Conservation (phyloP, 1,140 invertebrate species). For the Scaptomyza montana region DNA sequence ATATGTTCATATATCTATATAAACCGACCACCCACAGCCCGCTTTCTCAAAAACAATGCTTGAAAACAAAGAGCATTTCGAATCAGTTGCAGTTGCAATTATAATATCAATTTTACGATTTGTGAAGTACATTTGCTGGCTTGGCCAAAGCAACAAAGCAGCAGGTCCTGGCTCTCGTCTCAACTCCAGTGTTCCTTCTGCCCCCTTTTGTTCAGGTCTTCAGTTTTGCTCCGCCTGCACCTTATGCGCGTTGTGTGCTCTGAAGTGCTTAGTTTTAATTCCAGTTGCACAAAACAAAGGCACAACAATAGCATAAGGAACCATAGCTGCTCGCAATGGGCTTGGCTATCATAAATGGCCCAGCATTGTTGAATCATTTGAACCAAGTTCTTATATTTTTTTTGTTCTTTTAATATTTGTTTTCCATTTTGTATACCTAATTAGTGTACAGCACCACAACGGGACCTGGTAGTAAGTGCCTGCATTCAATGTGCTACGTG, state of each 20-base stretch:
- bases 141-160: slow-evolving; percentile 31
- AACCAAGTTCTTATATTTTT: slow-evolving; percentile 20
- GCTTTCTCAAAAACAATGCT: slow-evolving; percentile 7
- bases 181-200: neutral
- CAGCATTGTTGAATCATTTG: slow-evolving; percentile 45
- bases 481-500: neutral
- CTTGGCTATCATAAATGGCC: slow-evolving; percentile 27
- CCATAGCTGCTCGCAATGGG: slow-evolving; percentile 12
- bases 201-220: too few relatives aligned
- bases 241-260: slow-evolving; percentile 71
- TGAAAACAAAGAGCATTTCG: slow-evolving; percentile 33
- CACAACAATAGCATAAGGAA: slow-evolving; percentile 35
- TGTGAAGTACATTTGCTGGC: slow-evolving; percentile 60
- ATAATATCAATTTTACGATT: slow-evolving; percentile 82
- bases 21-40: too few relatives aligned
- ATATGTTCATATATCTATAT: neutral
- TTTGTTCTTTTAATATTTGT: neutral
- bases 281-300: slow-evolving; percentile 56
- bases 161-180: slow-evolving; percentile 6
- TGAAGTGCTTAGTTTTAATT: slow-evolving; percentile 77
- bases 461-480: neutral
- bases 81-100: slow-evolving; percentile 76
- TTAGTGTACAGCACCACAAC: slow-evolving; percentile 15
- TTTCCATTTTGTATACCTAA: slow-evolving; percentile 30
- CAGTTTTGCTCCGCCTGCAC: neutral